These are phyloP conservation scores for Trissolcus brochymenae DNA, from an alignment of 2,888 invertebrate genomes.

Conservation along the genomic window DNA sequence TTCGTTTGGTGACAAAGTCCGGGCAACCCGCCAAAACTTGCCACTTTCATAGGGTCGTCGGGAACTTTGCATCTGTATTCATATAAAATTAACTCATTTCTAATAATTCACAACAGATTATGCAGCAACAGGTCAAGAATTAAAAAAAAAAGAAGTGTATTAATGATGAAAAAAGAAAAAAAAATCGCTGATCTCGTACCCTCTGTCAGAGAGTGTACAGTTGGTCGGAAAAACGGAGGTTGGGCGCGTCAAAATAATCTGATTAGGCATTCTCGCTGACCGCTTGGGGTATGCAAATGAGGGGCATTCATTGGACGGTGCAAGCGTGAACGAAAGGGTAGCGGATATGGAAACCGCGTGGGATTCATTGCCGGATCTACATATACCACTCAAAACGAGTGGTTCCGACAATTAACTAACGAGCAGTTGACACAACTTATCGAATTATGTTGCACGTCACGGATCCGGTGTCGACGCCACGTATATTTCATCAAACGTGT, in stretches of 20 bases:
- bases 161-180: conserved; percentile 3
- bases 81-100: not conserved
- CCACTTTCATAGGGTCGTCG: conserved; percentile 15
- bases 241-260: conserved; percentile 73
- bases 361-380: conserved; percentile 60
- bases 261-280: conserved; percentile 72
- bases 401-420: conserved; percentile 74
- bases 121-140: conserved; percentile 34
- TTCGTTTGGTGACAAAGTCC: conserved; percentile 30
- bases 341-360: conserved; percentile 53
- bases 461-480: conserved; percentile 58
- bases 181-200: not conserved
- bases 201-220: conserved; percentile 3
- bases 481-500: conserved; percentile 50
- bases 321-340: conserved; percentile 51
- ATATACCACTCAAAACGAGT: conserved; percentile 59
- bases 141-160: not conserved
- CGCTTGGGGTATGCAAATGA: conserved; percentile 75
- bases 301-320: conserved; percentile 72
- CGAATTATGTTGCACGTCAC: conserved; percentile 71
- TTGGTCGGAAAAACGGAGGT: conserved; percentile 48
- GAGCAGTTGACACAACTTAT: conserved; percentile 76
- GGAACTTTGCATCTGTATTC: not conserved
- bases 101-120: not conserved
- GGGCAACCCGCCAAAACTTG: conserved; percentile 17